These are phyloP conservation scores for Brachionus plicatilis DNA, from an alignment of 1,140 invertebrate species.

Conservation along the genomic window DNA sequence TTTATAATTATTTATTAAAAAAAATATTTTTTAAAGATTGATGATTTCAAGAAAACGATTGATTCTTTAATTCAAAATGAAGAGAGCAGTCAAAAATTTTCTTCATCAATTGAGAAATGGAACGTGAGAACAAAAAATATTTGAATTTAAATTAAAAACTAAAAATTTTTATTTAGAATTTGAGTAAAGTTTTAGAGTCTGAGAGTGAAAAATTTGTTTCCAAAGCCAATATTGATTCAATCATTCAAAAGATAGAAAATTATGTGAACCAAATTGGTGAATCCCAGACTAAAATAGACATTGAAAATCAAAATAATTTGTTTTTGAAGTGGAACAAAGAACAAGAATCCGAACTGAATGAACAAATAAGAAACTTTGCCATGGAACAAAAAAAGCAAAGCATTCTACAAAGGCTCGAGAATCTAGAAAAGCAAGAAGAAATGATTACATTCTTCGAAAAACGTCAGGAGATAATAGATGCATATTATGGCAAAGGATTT, in stretches of 20 bases:
- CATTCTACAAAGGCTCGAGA: constrained; percentile 1
- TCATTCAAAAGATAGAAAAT: not conserved
- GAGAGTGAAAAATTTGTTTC: not conserved
- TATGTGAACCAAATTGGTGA: not conserved
- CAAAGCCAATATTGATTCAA: not conserved
- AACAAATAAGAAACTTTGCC: not conserved
- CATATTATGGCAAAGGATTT: constrained; percentile 32
- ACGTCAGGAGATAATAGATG: constrained; percentile 37
- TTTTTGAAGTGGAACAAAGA: constrained; percentile 16
- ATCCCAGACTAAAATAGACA: not conserved
- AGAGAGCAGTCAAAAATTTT: not conserved
- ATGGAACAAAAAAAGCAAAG: constrained; percentile 12
- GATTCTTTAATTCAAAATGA: not conserved
- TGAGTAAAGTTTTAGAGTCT: not conserved
- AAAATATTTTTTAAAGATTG: not conserved
- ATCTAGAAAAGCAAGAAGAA: constrained; percentile 26
- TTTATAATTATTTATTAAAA: not conserved
- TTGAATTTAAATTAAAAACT: not conserved
- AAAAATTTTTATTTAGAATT: not conserved
- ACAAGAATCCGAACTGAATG: not conserved
- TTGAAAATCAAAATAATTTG: not conserved
- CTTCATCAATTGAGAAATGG: not conserved
- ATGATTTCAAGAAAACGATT: not conserved
- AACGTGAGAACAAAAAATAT: not conserved
- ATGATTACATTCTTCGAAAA: constrained; percentile 34